Conservation (phyloP, 37 sponge, comb jelly and placozoan genomes). For the Axinella damicornis region DNA sequence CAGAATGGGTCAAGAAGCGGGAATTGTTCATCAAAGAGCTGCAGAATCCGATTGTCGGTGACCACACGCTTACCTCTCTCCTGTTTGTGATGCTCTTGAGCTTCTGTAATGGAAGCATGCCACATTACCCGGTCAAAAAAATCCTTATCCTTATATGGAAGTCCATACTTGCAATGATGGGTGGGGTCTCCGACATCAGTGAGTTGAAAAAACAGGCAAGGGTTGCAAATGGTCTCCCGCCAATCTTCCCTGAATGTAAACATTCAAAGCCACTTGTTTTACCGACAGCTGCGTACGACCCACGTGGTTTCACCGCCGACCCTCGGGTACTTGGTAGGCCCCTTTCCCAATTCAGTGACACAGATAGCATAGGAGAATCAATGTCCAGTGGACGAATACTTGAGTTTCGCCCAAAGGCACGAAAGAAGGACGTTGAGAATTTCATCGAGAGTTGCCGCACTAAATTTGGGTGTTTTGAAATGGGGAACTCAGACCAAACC, state of each 20-base stretch:
- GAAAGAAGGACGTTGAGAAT: constrained; percentile 72
- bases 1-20: constrained; percentile 45
- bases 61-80: constrained; percentile 65
- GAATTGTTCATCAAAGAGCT: constrained; percentile 68
- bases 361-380: constrained; percentile 30
- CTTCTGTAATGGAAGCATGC: constrained; percentile 87
- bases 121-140: constrained; percentile 87
- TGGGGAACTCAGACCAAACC: constrained; percentile 7
- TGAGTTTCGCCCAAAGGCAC: constrained; percentile 79
- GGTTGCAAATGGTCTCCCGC: constrained; percentile 52
- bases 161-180: constrained; percentile 74
- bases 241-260: constrained; percentile 44
- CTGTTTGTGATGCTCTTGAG: constrained; percentile 84
- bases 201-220: constrained; percentile 68
- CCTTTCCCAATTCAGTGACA: constrained; percentile 23
- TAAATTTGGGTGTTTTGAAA: constrained; percentile 82
- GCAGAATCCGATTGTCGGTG: constrained; percentile 32
- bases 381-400: constrained; percentile 21
- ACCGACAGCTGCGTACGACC: constrained; percentile 49
- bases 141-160: constrained; percentile 92
- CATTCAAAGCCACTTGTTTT: constrained; percentile 28
- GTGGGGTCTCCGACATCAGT: constrained; percentile 64
- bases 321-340: constrained; percentile 28
- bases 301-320: no score
- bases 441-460: constrained; percentile 71